phyloP scores from a whole-genome alignment of 2,797 vertebrate species.

The Champsocephalus esox region DNA sequence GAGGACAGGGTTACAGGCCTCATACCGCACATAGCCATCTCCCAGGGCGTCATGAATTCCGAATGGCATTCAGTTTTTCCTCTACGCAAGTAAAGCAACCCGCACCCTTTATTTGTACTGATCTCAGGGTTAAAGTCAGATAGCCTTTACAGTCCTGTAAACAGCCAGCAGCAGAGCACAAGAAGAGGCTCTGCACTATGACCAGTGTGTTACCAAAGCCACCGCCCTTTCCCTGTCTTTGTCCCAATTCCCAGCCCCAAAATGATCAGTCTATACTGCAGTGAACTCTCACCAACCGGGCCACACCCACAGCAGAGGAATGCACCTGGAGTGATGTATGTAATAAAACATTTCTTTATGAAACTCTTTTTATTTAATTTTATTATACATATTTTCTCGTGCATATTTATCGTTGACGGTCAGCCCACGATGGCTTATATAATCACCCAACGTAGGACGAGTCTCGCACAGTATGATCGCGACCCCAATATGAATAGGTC shows the following conservation, averaged over 20 bases:
- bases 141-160: constrained; percentile 50
- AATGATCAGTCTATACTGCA: constrained; percentile 65
- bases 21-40: constrained; percentile 39
- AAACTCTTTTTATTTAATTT: constrained; percentile 11
- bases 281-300: constrained; percentile 46
- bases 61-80: constrained; percentile 42
- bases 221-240: constrained; percentile 73
- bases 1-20: constrained; percentile 59
- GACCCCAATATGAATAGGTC: constrained; percentile 9
- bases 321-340: constrained; percentile 62
- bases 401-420: background rate
- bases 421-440: constrained; percentile 3
- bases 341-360: constrained; percentile 32
- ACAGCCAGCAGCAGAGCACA: constrained; percentile 33
- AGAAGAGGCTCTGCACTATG: constrained; percentile 54
- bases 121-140: constrained; percentile 58
- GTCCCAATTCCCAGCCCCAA: constrained; percentile 67
- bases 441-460: background rate
- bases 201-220: constrained; percentile 64
- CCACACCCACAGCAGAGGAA: constrained; percentile 71
- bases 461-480: background rate
- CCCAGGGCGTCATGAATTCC: constrained; percentile 43
- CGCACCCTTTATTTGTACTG: constrained; percentile 19
- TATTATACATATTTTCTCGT: background rate
- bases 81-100: constrained; percentile 9